These are phyloP conservation scores for Strongylocentrotus purpuratus DNA, from an alignment of 35 echinoderm and acorn worm species.

Conservation along the genomic window DNA sequence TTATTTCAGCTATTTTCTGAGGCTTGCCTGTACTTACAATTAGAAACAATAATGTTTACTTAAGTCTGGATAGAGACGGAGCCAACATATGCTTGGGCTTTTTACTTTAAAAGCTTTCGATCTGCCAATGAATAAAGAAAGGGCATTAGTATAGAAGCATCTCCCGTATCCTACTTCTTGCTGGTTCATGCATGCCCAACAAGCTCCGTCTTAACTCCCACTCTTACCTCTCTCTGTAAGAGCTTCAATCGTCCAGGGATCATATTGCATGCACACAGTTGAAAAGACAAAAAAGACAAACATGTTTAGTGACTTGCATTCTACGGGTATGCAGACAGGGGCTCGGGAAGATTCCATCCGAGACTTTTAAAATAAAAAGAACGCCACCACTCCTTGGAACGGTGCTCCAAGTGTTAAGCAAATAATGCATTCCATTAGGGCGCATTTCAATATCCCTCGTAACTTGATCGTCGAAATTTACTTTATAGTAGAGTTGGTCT, in stretches of 20 bases:
- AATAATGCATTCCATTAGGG: conserved; percentile 43
- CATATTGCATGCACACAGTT: not conserved
- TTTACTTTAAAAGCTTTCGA: conserved; percentile 39
- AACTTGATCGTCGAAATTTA: conserved; percentile 35
- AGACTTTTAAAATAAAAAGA: not conserved
- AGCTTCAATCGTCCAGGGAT: not conserved
- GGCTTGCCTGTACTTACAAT: not conserved
- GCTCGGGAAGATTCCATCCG: not conserved
- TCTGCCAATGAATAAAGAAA: conserved; percentile 36
- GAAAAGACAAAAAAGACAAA: conserved; percentile 6
- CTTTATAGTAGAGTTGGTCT: not conserved
- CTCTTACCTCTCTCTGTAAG: not conserved
- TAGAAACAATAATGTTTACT: not conserved
- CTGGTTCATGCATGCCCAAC: not conserved
- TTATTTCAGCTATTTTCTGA: not conserved
- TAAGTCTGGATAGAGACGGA: not conserved
- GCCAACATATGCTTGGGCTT: not conserved
- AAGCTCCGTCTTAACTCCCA: not conserved
- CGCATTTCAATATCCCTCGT: conserved; percentile 33
- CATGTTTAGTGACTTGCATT: conserved; percentile 11
- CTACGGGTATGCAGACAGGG: not conserved
- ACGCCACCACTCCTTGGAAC: not conserved
- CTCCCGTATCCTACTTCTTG: not conserved
- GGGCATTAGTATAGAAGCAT: not conserved
- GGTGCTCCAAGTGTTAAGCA: conserved; percentile 19